Evolutionary conservation across 2,797 vertebrate genomes (phyloP).

Genomic region (Acipenser oxyrinchus): DNA sequence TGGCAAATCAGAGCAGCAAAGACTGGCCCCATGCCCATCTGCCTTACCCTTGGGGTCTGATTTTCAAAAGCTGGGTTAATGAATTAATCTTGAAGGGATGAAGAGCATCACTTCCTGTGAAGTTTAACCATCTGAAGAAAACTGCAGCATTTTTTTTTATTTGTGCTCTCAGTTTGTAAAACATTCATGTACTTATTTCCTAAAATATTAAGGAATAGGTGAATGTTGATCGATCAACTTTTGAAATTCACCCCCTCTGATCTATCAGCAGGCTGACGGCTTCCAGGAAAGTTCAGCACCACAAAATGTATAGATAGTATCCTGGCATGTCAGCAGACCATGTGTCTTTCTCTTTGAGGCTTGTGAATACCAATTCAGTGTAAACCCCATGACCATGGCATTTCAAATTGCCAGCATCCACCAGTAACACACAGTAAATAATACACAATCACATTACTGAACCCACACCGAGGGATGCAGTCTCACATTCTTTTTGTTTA

Average conservation of each 20-base stretch:
- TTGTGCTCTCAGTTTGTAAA: no score
- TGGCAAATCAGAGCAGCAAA: slow-evolving; percentile 14
- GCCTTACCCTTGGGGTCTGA: not conserved
- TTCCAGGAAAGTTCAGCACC: slow-evolving; percentile 14
- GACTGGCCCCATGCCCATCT: not conserved
- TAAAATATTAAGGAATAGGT: no score
- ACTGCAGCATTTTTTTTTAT: no score
- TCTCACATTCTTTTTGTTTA: not conserved
- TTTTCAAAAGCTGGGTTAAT: not conserved
- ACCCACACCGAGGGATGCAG: slow-evolving; percentile 1
- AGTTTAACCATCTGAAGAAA: no score
- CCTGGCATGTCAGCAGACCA: not conserved
- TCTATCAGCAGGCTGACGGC: not conserved
- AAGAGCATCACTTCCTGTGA: no score
- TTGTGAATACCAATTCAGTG: slow-evolving; percentile 3
- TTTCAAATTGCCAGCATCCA: not conserved
- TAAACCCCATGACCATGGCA: slow-evolving; percentile 26
- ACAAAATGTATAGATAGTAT: not conserved
- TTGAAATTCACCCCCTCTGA: no score
- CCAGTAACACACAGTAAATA: slow-evolving; percentile 4
- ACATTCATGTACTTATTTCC: no score
- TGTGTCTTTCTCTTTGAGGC: not conserved
- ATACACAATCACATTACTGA: not conserved
- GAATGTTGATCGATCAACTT: no score
- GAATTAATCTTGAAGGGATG: no score